Evolutionary conservation across 2,888 invertebrate genomes (phyloP).

Genomic region (Thecophora atra): DNA sequence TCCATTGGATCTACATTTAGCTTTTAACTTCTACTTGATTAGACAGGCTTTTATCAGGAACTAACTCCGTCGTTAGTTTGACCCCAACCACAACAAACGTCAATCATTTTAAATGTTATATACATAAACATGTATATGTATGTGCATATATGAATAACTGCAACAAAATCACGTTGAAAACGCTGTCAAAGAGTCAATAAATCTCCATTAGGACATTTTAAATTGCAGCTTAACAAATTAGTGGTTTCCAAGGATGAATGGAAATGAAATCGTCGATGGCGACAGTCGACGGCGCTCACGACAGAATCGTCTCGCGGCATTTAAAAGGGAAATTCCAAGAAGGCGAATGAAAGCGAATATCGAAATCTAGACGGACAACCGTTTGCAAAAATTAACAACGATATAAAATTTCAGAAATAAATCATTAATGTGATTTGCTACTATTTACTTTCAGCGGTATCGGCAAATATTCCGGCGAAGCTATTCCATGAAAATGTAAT

Average conservation of each 20-base stretch:
- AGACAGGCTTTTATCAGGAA: no score
- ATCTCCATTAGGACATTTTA: constrained; percentile 27
- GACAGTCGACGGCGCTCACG: background rate
- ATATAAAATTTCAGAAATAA: background rate
- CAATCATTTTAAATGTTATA: no score
- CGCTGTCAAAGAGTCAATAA: constrained; percentile 21
- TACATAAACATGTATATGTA: no score
- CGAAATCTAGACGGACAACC: no score
- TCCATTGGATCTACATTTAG: no score
- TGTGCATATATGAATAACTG: background rate
- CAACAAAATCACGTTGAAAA: background rate
- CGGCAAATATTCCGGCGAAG: background rate
- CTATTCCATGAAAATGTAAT: constrained; percentile 23
- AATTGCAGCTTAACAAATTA: constrained; percentile 33
- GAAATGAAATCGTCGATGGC: background rate
- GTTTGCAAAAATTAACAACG: no score
- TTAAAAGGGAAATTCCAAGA: background rate
- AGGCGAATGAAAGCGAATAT: background rate
- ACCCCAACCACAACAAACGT: no score
- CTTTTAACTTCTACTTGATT: no score
- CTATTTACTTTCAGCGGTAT: background rate
- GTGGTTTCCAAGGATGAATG: constrained; percentile 22
- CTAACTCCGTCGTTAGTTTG: no score
- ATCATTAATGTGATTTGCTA: background rate
- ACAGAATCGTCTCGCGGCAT: constrained; percentile 5